Evolutionary conservation across 37 sponge, comb jelly and placozoan species (phyloP).

Genomic region (Ephydatia muelleri): DNA sequence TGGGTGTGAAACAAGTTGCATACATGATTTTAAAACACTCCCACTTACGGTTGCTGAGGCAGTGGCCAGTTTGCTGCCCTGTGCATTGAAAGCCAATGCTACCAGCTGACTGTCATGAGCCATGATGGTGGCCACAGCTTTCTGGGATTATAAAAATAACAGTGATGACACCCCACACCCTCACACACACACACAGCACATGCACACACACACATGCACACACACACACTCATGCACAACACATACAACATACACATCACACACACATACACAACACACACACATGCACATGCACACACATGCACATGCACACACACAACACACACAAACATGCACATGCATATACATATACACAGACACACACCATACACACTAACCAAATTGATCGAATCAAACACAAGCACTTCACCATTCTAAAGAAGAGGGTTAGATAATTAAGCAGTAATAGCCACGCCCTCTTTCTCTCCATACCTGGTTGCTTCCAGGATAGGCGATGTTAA

Average conservation of each 20-base stretch:
- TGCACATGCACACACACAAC: neutral
- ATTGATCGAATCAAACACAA: conserved; percentile 93
- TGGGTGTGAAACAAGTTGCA: no score
- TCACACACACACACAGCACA: conserved; percentile 7
- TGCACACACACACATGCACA: neutral
- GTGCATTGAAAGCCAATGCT: conserved; percentile 82
- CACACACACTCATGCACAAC: neutral
- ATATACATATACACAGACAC: conserved; percentile 19
- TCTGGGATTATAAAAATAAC: conserved; percentile 30
- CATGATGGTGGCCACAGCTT: conserved; percentile 85
- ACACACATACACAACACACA: neutral
- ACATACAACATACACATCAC: neutral
- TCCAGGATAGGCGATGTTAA: conserved; percentile 90
- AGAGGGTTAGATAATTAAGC: neutral
- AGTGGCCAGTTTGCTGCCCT: conserved; percentile 89
- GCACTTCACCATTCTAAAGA: conserved; percentile 88
- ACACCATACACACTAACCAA: conserved; percentile 49
- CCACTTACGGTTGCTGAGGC: conserved; percentile 84
- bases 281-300: neutral
- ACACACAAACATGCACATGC: neutral
- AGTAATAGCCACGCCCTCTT: neutral
- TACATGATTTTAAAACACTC: neutral
- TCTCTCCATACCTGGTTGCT: conserved; percentile 69
- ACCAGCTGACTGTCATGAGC: conserved; percentile 94
- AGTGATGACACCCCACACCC: neutral